These are phyloP conservation scores for Holothuria glaberrima DNA, from an alignment of 35 echinoderm and acorn worm genomes.

Conservation along the genomic window DNA sequence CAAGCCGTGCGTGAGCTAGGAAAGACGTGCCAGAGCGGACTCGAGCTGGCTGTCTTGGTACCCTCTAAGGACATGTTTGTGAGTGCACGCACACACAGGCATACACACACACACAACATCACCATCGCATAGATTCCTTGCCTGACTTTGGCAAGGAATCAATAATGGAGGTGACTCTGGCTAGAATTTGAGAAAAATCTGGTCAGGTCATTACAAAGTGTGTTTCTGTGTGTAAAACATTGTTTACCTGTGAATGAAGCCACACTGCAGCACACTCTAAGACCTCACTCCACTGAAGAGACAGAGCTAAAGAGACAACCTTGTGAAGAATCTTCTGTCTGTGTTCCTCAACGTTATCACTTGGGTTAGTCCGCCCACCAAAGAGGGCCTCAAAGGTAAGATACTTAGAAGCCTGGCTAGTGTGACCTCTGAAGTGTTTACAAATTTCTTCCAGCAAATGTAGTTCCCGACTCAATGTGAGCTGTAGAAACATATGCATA, in stretches of 20 bases:
- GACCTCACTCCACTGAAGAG: constrained; percentile 40
- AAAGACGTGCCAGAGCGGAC: too few relatives aligned
- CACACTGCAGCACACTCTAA: constrained; percentile 44
- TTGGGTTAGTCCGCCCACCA: constrained; percentile 33
- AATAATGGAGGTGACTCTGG: too few relatives aligned
- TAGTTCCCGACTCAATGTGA: constrained; percentile 39
- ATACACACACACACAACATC: too few relatives aligned
- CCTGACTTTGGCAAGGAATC: too few relatives aligned
- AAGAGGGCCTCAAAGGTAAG: constrained; percentile 48
- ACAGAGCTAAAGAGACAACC: constrained; percentile 23
- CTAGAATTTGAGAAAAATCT: too few relatives aligned
- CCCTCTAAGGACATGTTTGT: too few relatives aligned
- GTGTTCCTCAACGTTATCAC: constrained; percentile 53
- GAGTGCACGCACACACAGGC: too few relatives aligned
- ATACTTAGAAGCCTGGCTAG: neutral
- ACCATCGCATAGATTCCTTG: too few relatives aligned
- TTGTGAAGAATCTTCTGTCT: constrained; percentile 48
- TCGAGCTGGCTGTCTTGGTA: too few relatives aligned
- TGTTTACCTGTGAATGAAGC: constrained; percentile 36
- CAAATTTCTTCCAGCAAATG: constrained; percentile 42
- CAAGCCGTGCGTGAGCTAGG: too few relatives aligned
- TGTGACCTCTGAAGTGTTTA: constrained; percentile 16
- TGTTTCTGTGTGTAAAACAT: neutral
- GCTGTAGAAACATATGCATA: neutral
- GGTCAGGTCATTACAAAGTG: too few relatives aligned